These are phyloP conservation scores for Psophia crepitans DNA, from an alignment of 2,113 vertebrate genomes.

Conservation along the genomic window DNA sequence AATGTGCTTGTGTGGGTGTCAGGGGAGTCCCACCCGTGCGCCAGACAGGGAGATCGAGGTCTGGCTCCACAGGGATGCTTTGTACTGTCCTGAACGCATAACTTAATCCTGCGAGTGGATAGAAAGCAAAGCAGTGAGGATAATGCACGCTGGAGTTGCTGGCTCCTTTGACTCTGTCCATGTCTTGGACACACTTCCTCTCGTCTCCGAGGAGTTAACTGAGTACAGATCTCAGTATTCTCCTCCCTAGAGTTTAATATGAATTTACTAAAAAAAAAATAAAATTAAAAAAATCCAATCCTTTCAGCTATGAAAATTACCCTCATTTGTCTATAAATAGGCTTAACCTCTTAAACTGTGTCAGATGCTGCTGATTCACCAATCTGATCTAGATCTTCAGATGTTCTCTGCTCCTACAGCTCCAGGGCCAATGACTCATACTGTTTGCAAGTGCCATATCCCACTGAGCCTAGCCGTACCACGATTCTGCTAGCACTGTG, in stretches of 20 bases:
- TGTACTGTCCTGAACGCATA: background rate
- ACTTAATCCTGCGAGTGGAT: background rate
- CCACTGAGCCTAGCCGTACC: background rate
- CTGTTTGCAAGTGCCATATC: background rate
- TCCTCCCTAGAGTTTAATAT: background rate
- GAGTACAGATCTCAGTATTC: background rate
- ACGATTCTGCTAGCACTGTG: background rate
- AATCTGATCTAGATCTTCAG: constrained; percentile 24
- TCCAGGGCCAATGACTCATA: constrained; percentile 12
- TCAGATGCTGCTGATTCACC: constrained; percentile 51
- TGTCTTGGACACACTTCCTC: background rate
- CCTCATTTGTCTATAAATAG: constrained; percentile 51
- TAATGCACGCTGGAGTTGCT: background rate
- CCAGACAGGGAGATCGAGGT: background rate
- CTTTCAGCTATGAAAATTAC: constrained; percentile 44
- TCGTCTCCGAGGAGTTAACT: background rate
- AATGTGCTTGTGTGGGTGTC: background rate
- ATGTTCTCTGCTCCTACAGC: constrained; percentile 6
- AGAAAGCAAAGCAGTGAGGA: background rate
- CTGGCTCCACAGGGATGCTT: background rate
- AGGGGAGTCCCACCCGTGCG: background rate
- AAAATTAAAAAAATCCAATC: background rate
- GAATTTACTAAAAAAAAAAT: constrained; percentile 1
- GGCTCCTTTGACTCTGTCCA: background rate
- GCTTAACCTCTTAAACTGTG: constrained; percentile 58